Conservation (phyloP, 2,888 invertebrate species). For the Noctua comes region DNA sequence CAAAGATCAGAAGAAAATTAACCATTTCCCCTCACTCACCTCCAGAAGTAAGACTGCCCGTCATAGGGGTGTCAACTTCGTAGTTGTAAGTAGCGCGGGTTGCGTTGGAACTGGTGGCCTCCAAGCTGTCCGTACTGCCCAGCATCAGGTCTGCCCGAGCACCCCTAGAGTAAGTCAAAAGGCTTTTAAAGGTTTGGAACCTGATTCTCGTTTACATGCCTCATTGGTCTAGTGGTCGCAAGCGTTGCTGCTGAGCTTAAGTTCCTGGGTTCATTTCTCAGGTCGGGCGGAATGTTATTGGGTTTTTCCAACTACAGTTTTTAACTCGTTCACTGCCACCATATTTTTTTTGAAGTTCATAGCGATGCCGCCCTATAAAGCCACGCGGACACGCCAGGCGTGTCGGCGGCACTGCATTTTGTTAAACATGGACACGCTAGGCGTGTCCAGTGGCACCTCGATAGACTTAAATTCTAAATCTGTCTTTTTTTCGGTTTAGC, state of each 20-base stretch:
- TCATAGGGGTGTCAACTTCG: constrained; percentile 96
- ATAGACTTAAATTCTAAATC: too few species aligned
- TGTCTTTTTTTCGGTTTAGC: too few species aligned
- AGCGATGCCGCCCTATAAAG: too few species aligned
- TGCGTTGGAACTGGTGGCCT: constrained; percentile 94
- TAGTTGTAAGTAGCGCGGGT: constrained; percentile 96
- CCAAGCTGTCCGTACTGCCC: constrained; percentile 93
- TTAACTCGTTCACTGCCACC: too few species aligned
- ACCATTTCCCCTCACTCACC: constrained; percentile 74
- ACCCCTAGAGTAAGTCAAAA: constrained; percentile 67
- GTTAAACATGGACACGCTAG: too few species aligned
- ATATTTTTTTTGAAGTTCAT: too few species aligned
- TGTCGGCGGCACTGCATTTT: too few species aligned
- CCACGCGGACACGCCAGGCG: too few species aligned
- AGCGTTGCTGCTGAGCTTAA: neutral
- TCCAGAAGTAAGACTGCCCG: constrained; percentile 95
- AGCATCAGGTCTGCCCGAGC: constrained; percentile 89
- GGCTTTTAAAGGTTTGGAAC: neutral
- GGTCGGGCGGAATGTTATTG: neutral
- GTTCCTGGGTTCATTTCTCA: neutral
- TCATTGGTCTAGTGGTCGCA: neutral
- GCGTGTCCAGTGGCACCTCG: too few species aligned
- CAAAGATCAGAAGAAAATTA: neutral
- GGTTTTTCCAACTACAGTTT: neutral
- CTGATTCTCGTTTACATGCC: neutral